Percentiles rank a stretch among this genome's conserved stretches.
Conservation (phyloP, 2,797 vertebrate genomes). For the Pangasius sanitwongsei region DNA sequence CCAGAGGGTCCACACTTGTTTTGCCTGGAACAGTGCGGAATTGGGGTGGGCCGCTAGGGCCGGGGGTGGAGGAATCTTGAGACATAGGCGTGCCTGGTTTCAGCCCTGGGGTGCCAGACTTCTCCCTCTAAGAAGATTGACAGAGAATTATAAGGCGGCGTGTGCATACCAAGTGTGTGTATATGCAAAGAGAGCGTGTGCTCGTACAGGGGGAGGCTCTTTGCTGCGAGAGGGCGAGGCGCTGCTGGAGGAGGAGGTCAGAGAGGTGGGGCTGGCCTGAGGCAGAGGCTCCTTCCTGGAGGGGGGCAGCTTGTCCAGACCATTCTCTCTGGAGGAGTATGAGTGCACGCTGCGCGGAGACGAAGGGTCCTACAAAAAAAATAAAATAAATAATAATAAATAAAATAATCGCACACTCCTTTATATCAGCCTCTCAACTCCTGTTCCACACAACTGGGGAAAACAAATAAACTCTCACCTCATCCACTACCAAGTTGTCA, state of each 20-base stretch:
- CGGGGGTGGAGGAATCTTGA: constrained; percentile 77
- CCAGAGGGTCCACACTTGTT: constrained; percentile 79
- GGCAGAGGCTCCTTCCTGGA: constrained; percentile 78
- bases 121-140: constrained; percentile 78
- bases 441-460: background rate
- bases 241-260: constrained; percentile 85
- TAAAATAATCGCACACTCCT: background rate
- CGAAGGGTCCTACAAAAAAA: constrained; percentile 74
- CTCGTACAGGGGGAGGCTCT: constrained; percentile 73
- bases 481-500: constrained; percentile 90
- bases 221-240: constrained; percentile 80
- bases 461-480: constrained; percentile 67
- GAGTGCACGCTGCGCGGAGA: constrained; percentile 87
- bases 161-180: background rate
- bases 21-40: constrained; percentile 80
- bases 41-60: constrained; percentile 81
- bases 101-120: constrained; percentile 86
- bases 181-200: background rate
- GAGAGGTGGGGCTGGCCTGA: constrained; percentile 82
- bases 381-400: background rate
- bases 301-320: constrained; percentile 79
- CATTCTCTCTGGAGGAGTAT: constrained; percentile 85
- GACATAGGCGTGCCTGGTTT: constrained; percentile 89
- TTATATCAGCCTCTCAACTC: background rate
- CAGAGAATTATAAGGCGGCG: background rate